Evolutionary conservation across 2,113 vertebrate genomes (phyloP).

Genomic region (Herpailurus yagouaroundi): DNA sequence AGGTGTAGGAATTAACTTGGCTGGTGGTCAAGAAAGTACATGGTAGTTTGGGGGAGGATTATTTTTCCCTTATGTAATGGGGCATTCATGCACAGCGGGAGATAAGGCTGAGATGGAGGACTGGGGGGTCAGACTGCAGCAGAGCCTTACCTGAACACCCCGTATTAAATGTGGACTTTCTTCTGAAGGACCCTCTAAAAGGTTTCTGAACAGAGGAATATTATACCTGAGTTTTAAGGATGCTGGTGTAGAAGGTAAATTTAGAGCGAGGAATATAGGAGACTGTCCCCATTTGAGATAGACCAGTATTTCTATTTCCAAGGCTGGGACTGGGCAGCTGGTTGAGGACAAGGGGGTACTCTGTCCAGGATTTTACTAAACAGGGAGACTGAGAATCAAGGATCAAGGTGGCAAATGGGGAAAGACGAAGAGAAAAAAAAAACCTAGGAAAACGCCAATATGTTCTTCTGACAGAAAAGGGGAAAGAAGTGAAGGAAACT

Average conservation of each 20-base stretch:
- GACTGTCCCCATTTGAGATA: neutral
- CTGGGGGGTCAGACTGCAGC: neutral
- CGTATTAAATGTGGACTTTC: neutral
- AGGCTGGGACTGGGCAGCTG: neutral
- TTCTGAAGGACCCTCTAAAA: neutral
- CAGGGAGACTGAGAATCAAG: neutral
- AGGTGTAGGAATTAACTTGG: neutral
- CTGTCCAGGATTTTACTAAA: neutral
- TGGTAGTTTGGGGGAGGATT: fast-evolving
- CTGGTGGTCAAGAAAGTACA: neutral
- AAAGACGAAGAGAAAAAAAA: neutral
- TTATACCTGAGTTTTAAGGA: neutral
- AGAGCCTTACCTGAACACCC: neutral
- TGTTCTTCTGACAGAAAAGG: neutral
- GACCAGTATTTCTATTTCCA: neutral
- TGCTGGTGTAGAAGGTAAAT: neutral
- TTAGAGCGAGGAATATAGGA: neutral
- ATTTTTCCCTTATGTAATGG: neutral
- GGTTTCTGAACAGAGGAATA: neutral
- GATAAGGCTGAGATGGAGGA: neutral
- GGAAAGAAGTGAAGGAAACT: neutral
- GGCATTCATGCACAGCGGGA: fast-evolving
- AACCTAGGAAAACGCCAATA: neutral
- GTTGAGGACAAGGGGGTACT: neutral
- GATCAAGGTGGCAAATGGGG: neutral